phyloP scores from a whole-genome alignment of 2,113 vertebrate genomes.

The Pachypanchax playfairii region DNA sequence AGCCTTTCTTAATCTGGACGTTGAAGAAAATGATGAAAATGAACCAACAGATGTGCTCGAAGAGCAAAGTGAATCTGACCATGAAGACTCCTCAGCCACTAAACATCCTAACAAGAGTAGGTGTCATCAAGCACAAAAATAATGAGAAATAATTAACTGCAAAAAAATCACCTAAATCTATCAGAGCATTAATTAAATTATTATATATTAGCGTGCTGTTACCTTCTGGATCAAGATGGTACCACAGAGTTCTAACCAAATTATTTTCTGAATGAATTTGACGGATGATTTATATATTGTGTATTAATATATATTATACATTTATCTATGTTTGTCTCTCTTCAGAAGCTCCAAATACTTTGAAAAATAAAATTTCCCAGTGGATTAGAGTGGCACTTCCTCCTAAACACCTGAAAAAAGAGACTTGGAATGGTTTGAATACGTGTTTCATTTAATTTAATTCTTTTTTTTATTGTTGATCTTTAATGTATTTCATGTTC shows the following conservation, averaged over 20 bases:
- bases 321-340: conserved; percentile 3
- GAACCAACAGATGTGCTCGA: not conserved
- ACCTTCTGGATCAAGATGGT: not conserved
- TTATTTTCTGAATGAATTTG: too few species aligned
- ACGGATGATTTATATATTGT: too few species aligned
- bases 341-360: not conserved
- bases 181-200: too few species aligned
- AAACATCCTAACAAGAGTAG: not conserved
- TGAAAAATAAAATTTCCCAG: not conserved
- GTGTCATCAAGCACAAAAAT: too few species aligned
- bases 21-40: not conserved
- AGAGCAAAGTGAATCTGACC: not conserved
- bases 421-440: not conserved
- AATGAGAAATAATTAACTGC: too few species aligned
- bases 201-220: too few species aligned
- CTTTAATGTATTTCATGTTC: not conserved
- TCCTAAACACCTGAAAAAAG: not conserved
- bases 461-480: not conserved
- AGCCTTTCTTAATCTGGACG: conserved; percentile 10
- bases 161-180: too few species aligned
- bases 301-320: not conserved
- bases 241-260: too few species aligned
- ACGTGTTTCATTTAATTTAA: not conserved
- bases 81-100: not conserved
- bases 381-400: not conserved